Base-by-base conservation (phyloP, 2,888 invertebrate species). In the Caenorhabditis imperialis region DNA sequence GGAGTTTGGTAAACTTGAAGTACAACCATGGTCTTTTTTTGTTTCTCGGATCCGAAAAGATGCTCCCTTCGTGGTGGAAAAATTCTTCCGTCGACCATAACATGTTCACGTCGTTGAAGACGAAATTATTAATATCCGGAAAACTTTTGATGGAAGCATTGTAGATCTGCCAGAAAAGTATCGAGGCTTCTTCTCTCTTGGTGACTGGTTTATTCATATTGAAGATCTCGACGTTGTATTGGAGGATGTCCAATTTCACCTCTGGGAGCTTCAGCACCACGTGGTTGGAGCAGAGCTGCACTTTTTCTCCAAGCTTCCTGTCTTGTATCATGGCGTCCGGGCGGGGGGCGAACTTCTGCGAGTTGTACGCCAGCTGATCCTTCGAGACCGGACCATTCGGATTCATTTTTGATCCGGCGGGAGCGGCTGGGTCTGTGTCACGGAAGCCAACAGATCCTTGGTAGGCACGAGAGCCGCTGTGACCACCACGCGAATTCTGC, bases 31-130 rank as follows among this genome's bases (percentile, higher is more conserved):
- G 30, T 30, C 30, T 30, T 30, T 30, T 30, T 30, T 6, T 6
- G 10, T 30, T 30, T n/a, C n/a, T n/a, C 30, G 6, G 7, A 10
- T 6, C 30, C 6, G 30, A 7, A 30, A 10, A 6, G 30, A 42
- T 7, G 5, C 10, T 20, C 20, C 8, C 42, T n/a, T 18, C 16
- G 4, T 16, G 3, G 5, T 18, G 5, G 16, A 16, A 5, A 20
- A 18, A 42, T 10, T 18, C 12, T 30, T 58, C 47, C 1, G 6
- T 18, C 3, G 37, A 22, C 38, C 47, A 67, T 1, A 67, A 20
- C 10, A 74, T 44, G 27, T 74, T 67, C 12, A 61, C 67, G 18
- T 65, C 67, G n/a, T 67, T 74, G 67, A 42, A 74, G 23, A 61
- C 45, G 1, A 54, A 16, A n/a, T 35, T 14, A 16, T 6, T 20